Evolutionary conservation across 1,140 invertebrate genomes (phyloP).

Genomic region (Zaprionus inermis): DNA sequence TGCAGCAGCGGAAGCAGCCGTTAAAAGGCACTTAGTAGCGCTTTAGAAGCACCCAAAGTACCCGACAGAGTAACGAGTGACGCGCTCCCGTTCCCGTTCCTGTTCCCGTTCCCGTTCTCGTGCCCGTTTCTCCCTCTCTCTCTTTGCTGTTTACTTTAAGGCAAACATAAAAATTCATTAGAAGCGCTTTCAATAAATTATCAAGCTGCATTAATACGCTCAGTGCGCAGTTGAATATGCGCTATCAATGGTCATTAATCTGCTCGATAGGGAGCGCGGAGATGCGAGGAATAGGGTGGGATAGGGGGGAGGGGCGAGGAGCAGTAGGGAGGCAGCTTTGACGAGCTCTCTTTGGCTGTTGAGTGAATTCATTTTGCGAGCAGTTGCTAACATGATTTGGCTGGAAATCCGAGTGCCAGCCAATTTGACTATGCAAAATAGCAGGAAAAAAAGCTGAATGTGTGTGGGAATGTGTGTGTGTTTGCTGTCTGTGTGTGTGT

Average conservation of each 20-base stretch:
- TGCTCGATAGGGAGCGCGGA: conserved; percentile 22
- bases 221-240: conserved; percentile 70
- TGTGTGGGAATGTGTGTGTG: conserved; percentile 24
- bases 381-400: conserved; percentile 47
- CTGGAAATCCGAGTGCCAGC: conserved; percentile 33
- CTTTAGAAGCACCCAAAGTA: conserved; percentile 30
- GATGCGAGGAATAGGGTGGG: not conserved
- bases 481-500: conserved; percentile 39
- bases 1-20: conserved; percentile 45
- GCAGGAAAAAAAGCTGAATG: conserved; percentile 19
- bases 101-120: too few relatives aligned
- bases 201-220: conserved; percentile 69
- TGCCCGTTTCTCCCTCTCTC: not conserved
- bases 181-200: conserved; percentile 77
- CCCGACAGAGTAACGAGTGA: conserved; percentile 3
- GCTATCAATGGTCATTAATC: conserved; percentile 77
- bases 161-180: conserved; percentile 67
- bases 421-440: conserved; percentile 78
- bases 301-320: not conserved
- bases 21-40: conserved; percentile 62
- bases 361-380: conserved; percentile 35
- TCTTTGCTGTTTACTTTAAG: conserved; percentile 33
- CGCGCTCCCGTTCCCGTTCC: too few relatives aligned
- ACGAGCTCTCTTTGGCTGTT: conserved; percentile 7
- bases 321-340: not conserved